phyloP scores from a whole-genome alignment of 2,797 vertebrate species.

The Epinephelus malabaricus region DNA sequence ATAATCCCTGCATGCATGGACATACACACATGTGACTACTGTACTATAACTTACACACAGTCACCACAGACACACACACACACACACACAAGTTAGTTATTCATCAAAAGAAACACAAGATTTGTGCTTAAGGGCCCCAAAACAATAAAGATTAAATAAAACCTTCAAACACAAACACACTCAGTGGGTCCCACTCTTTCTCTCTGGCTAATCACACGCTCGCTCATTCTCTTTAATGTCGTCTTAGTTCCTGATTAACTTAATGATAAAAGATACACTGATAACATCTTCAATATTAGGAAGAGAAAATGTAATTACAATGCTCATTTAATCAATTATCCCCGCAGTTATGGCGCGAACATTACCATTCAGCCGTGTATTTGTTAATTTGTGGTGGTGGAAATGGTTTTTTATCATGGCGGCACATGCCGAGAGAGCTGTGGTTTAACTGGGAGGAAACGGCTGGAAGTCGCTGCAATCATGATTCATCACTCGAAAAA shows the following conservation, averaged over 20 bases:
- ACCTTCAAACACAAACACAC: neutral
- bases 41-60: neutral
- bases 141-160: conserved; percentile 32
- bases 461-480: conserved; percentile 36
- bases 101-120: conserved; percentile 21
- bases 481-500: conserved; percentile 45
- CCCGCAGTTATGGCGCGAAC: conserved; percentile 41
- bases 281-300: conserved; percentile 71
- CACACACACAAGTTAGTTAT: neutral
- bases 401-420: conserved; percentile 31
- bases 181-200: neutral
- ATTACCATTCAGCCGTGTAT: conserved; percentile 59
- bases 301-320: conserved; percentile 72
- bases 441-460: conserved; percentile 21
- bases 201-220: conserved; percentile 36
- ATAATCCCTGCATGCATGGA: neutral
- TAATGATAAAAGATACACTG: conserved; percentile 70
- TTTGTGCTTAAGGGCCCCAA: conserved; percentile 13
- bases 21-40: neutral
- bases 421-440: neutral
- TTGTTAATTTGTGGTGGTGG: conserved; percentile 51
- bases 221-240: conserved; percentile 64
- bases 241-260: conserved; percentile 65
- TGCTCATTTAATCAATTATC: conserved; percentile 73
- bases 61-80: neutral